These are phyloP conservation scores for Drosophila busckii DNA, from an alignment of 1,140 invertebrate genomes.

Conservation along the genomic window DNA sequence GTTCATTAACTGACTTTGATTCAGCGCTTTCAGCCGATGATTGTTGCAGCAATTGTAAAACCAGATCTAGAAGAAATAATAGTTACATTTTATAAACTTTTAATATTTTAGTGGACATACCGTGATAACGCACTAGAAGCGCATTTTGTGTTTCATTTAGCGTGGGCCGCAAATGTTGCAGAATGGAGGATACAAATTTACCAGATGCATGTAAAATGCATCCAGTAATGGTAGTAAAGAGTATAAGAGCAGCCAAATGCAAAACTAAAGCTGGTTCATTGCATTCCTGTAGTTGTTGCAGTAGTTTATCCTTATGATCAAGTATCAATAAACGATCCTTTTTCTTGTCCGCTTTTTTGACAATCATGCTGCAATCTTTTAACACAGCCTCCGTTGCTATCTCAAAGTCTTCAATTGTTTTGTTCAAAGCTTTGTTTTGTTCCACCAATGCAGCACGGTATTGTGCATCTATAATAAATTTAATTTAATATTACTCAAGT, in stretches of 20 bases:
- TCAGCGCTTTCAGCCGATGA: slow-evolving; percentile 74
- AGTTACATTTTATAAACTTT: background rate
- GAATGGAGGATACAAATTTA: slow-evolving; percentile 90
- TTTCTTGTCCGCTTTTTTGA: slow-evolving; percentile 93
- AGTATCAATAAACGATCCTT: slow-evolving; percentile 89
- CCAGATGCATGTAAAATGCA: slow-evolving; percentile 94
- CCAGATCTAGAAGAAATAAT: slow-evolving; percentile 79
- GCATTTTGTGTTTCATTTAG: slow-evolving; percentile 83
- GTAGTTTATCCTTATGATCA: slow-evolving; percentile 88
- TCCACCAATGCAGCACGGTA: slow-evolving; percentile 82
- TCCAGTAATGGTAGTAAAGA: slow-evolving; percentile 90
- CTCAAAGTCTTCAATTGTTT: slow-evolving; percentile 89
- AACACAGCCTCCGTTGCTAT: slow-evolving; percentile 85
- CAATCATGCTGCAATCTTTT: slow-evolving; percentile 87
- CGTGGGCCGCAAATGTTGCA: slow-evolving; percentile 85
- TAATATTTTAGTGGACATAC: slow-evolving; percentile 78
- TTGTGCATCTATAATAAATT: slow-evolving; percentile 76
- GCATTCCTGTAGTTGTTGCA: slow-evolving; percentile 86
- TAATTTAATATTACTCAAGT: background rate
- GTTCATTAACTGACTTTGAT: slow-evolving; percentile 71
- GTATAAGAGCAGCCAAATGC: slow-evolving; percentile 88
- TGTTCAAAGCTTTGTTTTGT: slow-evolving; percentile 83
- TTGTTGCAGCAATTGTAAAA: slow-evolving; percentile 83
- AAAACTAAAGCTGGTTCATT: slow-evolving; percentile 90
- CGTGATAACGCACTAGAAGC: slow-evolving; percentile 87